Base-by-base conservation (phyloP, 2,797 vertebrate species). In the Mus caroli region DNA sequence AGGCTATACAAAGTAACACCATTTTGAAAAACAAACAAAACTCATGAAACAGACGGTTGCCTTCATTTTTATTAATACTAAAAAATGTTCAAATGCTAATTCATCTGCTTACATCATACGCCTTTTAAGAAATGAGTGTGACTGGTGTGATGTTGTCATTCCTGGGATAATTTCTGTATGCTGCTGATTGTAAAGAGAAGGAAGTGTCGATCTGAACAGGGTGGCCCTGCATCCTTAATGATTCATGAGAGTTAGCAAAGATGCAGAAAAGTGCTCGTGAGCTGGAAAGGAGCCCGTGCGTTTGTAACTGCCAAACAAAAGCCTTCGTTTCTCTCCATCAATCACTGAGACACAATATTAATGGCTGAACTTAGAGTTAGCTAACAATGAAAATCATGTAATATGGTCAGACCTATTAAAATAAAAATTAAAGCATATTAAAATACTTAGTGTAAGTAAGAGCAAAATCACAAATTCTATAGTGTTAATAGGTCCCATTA, bases 301-400 rank as follows among this genome's bases (percentile, higher is more conserved):
- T 54, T 40, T 64, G 11, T 54, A 89, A 28, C 43, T 84, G 28
- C 13, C 78, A 96, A 3, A 31, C 43, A 37, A 43, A 91, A 71
- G 7, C 17, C 28, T 94, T 94, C 31, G 52, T 31, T n/a, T 54
- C 69, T 76, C 79, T 1, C 89, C 60, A 90, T 64, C 37, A 69
- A 62, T 95, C 77, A 95, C 2, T 77, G 54, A 95, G 64, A 17
- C 69, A 90, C 14, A 58, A 20, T 22, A 64, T 88, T 89, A 83
- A 71, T 52, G 92, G 40, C 69, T 93, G 84, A 87, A 82, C 15
- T 91, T 64, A 91, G 26, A 88, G 43, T 86, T 90, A 79, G 31
- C 40, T 10, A 15, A 77, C 40, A 75, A 11, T 62, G 52, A 85
- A 91, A 94, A 77, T 14, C 69, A 10, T 60, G 37, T 60, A 60